Conservation (phyloP, 2,888 invertebrate species). For the Calameuta filiformis region DNA sequence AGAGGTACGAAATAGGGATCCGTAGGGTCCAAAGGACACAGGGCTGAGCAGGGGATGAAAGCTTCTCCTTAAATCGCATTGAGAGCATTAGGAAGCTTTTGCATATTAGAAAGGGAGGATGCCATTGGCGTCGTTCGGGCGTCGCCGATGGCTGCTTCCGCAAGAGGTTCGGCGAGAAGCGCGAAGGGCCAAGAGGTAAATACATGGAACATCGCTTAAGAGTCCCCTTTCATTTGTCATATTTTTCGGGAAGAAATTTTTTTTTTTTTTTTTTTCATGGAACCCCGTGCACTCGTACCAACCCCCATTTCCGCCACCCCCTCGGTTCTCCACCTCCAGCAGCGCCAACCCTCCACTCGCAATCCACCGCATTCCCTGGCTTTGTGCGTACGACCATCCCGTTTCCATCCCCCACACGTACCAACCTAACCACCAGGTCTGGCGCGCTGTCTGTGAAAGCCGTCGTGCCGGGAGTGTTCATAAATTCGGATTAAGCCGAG, state of each 20-base stretch:
- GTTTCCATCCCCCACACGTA: neutral
- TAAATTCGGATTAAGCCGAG: slow-evolving; percentile 23
- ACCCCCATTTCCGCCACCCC: neutral
- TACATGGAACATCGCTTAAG: slow-evolving; percentile 5
- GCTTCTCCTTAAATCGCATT: neutral
- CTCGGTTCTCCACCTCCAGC: neutral
- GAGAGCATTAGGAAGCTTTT: neutral
- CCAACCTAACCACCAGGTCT: slow-evolving; percentile 7
- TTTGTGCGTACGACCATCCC: neutral
- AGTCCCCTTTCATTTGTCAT: slow-evolving; percentile 7
- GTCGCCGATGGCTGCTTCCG: neutral
- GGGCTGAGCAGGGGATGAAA: neutral
- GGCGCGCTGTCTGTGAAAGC: neutral
- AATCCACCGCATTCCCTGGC: neutral
- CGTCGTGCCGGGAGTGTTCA: slow-evolving; percentile 12
- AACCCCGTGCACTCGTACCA: neutral
- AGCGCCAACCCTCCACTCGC: neutral
- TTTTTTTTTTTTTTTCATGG: neutral
- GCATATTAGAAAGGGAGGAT: neutral
- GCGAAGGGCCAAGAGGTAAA: slow-evolving; percentile 1
- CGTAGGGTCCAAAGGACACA: too few species aligned
- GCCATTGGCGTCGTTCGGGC: neutral
- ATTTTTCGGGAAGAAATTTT: neutral
- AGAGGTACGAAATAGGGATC: too few species aligned
- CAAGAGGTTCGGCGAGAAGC: neutral